These are phyloP conservation scores for Alligator sinensis DNA, from an alignment of 2,113 vertebrate species.

Conservation along the genomic window DNA sequence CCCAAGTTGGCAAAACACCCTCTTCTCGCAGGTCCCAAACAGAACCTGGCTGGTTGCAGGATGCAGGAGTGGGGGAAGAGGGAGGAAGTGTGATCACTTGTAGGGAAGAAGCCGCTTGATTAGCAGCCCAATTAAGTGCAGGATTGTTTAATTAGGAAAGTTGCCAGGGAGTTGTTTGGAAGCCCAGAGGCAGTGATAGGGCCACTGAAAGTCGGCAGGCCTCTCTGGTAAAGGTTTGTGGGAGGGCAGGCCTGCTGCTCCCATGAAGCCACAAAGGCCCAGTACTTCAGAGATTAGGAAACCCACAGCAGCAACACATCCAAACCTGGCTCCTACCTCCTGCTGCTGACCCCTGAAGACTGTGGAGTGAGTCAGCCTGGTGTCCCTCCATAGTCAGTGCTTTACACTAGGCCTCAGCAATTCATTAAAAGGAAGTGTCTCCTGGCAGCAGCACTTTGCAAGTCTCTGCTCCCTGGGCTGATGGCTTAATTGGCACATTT, in stretches of 20 bases:
- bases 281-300: too few species aligned
- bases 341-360: not conserved
- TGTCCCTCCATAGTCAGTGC: not conserved
- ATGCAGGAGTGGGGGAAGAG: not conserved
- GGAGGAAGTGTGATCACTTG: not conserved
- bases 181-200: not conserved
- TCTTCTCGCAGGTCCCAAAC: not conserved
- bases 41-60: not conserved
- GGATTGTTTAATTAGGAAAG: not conserved
- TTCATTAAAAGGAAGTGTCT: not conserved
- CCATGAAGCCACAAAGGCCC: fast-evolving
- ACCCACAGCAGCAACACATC: too few species aligned
- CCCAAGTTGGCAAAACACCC: not conserved
- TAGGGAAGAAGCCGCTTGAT: not conserved
- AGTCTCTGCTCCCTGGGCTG: fast-evolving
- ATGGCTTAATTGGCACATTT: not conserved
- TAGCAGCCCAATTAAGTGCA: not conserved
- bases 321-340: fast-evolving
- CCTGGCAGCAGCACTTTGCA: not conserved
- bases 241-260: not conserved
- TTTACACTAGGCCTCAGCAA: not conserved
- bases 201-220: not conserved
- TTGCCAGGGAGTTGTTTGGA: not conserved
- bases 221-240: not conserved
- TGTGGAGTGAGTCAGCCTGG: not conserved